These are phyloP conservation scores for Eolophus roseicapilla DNA, from an alignment of 2,113 vertebrate genomes.

Conservation along the genomic window DNA sequence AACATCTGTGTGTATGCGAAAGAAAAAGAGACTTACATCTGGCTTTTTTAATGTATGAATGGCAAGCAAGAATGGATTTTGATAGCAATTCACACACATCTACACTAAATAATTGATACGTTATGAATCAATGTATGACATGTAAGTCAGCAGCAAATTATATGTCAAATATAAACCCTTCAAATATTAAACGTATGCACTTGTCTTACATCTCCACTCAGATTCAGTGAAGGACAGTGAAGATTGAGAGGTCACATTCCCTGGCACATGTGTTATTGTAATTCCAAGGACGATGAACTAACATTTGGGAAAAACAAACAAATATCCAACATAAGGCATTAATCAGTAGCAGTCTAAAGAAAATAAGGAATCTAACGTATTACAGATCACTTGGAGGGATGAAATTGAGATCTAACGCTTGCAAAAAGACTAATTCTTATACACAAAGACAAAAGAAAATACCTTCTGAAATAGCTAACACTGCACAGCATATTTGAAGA, in stretches of 20 bases:
- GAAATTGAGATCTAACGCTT: not conserved
- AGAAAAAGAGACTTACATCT: not conserved
- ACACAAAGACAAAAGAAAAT: not conserved
- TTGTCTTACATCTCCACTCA: conserved; percentile 9
- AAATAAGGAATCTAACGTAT: not conserved
- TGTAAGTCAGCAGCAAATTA: not conserved
- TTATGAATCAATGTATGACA: not conserved
- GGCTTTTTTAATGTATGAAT: not conserved
- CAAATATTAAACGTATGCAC: not conserved
- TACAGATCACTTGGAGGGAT: not conserved
- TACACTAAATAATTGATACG: conserved; percentile 27
- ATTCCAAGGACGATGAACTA: not conserved
- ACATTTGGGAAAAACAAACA: not conserved
- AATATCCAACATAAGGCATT: conserved; percentile 14
- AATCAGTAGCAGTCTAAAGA: conserved; percentile 5
- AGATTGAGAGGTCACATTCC: conserved; percentile 20
- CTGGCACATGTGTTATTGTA: not conserved
- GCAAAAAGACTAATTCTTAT: not conserved
- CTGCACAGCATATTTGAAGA: not conserved
- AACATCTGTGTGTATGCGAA: not conserved
- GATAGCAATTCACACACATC: not conserved
- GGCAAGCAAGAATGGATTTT: not conserved
- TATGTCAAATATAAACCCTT: not conserved
- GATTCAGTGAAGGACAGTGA: conserved; percentile 24
- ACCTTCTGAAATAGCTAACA: not conserved